Conservation (phyloP, 2,113 vertebrate species). For the Triplophysa tibetana region DNA sequence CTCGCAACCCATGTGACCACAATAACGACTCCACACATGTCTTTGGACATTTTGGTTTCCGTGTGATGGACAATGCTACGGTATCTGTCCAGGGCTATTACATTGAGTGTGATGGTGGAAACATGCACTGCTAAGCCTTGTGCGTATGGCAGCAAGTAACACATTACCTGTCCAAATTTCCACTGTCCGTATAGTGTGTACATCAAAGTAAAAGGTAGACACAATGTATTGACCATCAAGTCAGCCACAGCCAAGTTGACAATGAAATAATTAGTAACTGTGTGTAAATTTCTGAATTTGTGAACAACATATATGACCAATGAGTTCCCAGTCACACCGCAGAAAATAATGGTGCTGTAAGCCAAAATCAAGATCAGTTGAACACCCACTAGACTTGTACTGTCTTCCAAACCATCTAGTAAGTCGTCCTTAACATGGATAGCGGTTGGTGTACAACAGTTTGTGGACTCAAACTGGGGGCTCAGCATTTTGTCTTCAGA, state of each 20-base stretch:
- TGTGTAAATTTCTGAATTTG: constrained; percentile 90
- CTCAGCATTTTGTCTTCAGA: constrained; percentile 6
- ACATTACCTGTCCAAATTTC: constrained; percentile 88
- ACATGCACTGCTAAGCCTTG: constrained; percentile 92
- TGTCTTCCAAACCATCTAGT: constrained; percentile 79
- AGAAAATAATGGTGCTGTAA: constrained; percentile 91
- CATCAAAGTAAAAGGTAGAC: constrained; percentile 92
- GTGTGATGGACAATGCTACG: constrained; percentile 92
- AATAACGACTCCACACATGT: constrained; percentile 87
- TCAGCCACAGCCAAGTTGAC: constrained; percentile 90
- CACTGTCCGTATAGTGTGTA: constrained; percentile 90
- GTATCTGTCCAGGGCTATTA: constrained; percentile 91
- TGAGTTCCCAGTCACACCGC: constrained; percentile 92
- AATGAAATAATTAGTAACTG: constrained; percentile 96
- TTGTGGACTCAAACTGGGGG: constrained; percentile 3
- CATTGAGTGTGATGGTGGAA: constrained; percentile 91
- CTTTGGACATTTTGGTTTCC: constrained; percentile 91
- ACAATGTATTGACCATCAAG: constrained; percentile 89
- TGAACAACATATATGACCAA: constrained; percentile 92
- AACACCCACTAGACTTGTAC: constrained; percentile 86
- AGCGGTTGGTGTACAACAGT: constrained; percentile 9
- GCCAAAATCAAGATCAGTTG: constrained; percentile 90
- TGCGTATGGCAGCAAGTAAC: constrained; percentile 89
- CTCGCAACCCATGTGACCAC: constrained; percentile 87
- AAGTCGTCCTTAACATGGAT: constrained; percentile 50